Base-by-base conservation (phyloP, 2,113 vertebrate species). In the Lates calcarifer region DNA sequence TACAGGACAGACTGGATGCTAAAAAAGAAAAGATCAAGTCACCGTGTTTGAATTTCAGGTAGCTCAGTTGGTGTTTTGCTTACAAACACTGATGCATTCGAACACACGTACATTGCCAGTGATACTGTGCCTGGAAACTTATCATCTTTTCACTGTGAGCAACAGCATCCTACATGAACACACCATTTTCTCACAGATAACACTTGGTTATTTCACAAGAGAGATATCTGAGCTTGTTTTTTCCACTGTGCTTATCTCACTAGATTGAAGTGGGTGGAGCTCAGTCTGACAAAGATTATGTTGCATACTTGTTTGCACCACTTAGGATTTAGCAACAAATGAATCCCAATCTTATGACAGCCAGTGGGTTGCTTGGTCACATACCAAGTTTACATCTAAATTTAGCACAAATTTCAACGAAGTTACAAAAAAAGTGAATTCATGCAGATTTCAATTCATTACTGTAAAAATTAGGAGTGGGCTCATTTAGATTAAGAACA, bases 1-100 rank as follows among this genome's bases (percentile, higher is more conserved):
- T 18, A 63, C 22, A 12, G 37, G 17, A 73, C 8, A 65, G 24
- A 72, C 20, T 15, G 22, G 60, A 84, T 73, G 51, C 79, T 58
- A n/a, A 37, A 67, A 64, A 69, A 10, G 3, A 5, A 22, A 41
- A 61, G 12, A 63, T 41, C 5, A 57, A 61, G 17, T 72, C 31
- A 35, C 4, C 14, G 2, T 64, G 39, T 35, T 29, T 55, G n/a
- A 49, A 35, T 26, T 58, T 79, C 45, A 65, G 64, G 35, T 61
- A 62, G 45, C 11, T 62, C 29, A 63, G 5, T 56, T 6, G 4
- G 22, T 41, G 63, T 53, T 55, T 6, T 67, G n/a, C 37, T 55
- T 24, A 55, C 7, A 0, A 77, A 33, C 43, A n/a, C 73, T 49
- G 35, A 65, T 29, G 45, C 62, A 37, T 67, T 20, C 55, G 43